phyloP scores from a whole-genome alignment of 2,888 invertebrate species.

The Micoletzkya japonica region DNA sequence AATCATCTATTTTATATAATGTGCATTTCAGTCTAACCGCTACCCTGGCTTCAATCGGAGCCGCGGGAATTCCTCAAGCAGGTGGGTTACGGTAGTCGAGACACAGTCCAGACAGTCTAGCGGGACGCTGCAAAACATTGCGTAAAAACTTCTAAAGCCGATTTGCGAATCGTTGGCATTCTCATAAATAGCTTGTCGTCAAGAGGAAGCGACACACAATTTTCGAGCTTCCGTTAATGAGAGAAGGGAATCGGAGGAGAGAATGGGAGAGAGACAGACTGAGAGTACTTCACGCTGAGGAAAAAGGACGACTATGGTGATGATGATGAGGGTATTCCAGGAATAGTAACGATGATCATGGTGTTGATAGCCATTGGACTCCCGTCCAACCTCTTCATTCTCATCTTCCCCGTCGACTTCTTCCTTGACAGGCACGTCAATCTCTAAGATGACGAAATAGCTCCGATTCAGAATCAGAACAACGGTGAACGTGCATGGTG shows the following conservation, averaged over 20 bases:
- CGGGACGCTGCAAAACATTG: too few species aligned
- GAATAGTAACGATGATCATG: constrained; percentile 64
- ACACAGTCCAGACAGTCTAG: too few species aligned
- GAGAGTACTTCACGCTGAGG: background rate
- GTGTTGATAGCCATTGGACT: constrained; percentile 66
- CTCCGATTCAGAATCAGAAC: constrained; percentile 41
- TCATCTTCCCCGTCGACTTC: constrained; percentile 67
- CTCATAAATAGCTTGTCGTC: too few species aligned
- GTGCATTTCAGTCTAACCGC: constrained; percentile 79
- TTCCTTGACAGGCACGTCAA: constrained; percentile 64
- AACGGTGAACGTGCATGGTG: constrained; percentile 58
- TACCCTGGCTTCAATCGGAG: constrained; percentile 92
- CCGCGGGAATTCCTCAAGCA: constrained; percentile 79
- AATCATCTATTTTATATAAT: too few species aligned
- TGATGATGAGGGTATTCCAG: constrained; percentile 22
- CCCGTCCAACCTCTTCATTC: constrained; percentile 66
- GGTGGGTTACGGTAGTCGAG: constrained; percentile 32
- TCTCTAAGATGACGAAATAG: constrained; percentile 65
- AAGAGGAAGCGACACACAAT: too few species aligned
- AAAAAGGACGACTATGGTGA: background rate
- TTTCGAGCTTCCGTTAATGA: too few species aligned
- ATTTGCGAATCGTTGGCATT: too few species aligned
- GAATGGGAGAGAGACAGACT: background rate
- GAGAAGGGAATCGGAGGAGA: background rate
- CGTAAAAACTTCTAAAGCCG: too few species aligned